Base-by-base conservation (phyloP, 2,888 invertebrate genomes). In the Nycteola revayana region DNA sequence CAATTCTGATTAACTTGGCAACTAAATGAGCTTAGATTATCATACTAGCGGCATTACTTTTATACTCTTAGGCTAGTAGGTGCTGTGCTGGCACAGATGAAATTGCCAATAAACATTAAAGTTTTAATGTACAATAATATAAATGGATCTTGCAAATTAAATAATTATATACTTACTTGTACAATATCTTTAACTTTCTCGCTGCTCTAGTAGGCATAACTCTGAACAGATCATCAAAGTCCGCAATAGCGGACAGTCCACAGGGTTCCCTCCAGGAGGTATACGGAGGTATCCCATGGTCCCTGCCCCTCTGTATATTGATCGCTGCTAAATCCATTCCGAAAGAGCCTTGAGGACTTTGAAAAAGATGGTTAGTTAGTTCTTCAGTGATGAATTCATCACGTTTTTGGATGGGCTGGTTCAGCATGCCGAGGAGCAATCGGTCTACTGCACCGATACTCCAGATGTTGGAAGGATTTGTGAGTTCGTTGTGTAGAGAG, bases 281-380 rank as follows among this genome's bases (percentile, higher is more conserved):
- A 66, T 96, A 97, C 0, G 94, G 89, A 0, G 95, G 93, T 0
- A 96, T 88, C 0, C 97, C 97, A 66, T 97, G 97, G 69, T 97
- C 97, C 17, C 97, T 89, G 0, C 95, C 97, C 29, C 87, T 73
- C 72, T 97, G 96, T 21, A 97, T 94, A 60, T 97, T 97, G 32
- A 97, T 93, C 0, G 97, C 94, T 0, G 96, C 95, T 37, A 97
- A 82, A 68, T 97, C 97, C 90, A 97, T 93, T 0, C 97, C 95
- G 55, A 94, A 95, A 10, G 91, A 90, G 39, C 92, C 92, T 6
- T 89, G 89, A 47, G 78, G 67, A 1, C 94, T 93, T 88, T 95
- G 95, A 65, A 96, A 96, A 0, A 96, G 85, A 65, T 95, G 95
- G 70, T 95, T 94, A 3, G 96, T 96, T 8, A 96, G 83, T 63